phyloP scores from a whole-genome alignment of 2,113 vertebrate genomes.

The Bos taurus region DNA sequence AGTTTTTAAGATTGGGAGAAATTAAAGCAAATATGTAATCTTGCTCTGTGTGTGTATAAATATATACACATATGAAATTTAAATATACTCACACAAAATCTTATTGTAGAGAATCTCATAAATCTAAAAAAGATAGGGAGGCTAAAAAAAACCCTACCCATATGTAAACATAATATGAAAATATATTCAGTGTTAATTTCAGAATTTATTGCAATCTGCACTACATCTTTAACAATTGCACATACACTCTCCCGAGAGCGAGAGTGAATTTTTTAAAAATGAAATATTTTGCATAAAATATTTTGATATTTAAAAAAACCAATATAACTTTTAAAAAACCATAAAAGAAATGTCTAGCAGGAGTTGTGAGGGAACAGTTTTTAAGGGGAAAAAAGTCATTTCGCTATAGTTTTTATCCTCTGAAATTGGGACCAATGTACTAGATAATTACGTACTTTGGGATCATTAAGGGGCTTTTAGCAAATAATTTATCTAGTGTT shows the following conservation, averaged over 20 bases:
- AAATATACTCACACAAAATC: constrained; percentile 78
- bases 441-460: constrained; percentile 62
- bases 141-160: constrained; percentile 75
- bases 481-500: constrained; percentile 69
- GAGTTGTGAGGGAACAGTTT: constrained; percentile 42
- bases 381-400: neutral
- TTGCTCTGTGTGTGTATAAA: constrained; percentile 76
- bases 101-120: constrained; percentile 78
- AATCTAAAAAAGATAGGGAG: constrained; percentile 78
- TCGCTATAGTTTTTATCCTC: constrained; percentile 34
- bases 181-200: constrained; percentile 80
- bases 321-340: constrained; percentile 74
- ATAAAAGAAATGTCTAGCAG: constrained; percentile 72
- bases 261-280: constrained; percentile 69
- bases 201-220: constrained; percentile 75
- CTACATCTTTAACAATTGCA: constrained; percentile 71
- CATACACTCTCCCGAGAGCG: constrained; percentile 63
- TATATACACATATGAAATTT: constrained; percentile 79
- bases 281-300: constrained; percentile 80
- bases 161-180: constrained; percentile 80
- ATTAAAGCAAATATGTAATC: constrained; percentile 78
- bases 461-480: constrained; percentile 72
- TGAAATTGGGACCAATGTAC: constrained; percentile 26
- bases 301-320: constrained; percentile 77
- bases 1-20: constrained; percentile 75